phyloP scores from a whole-genome alignment of 2,888 invertebrate species.

The Drosophila leonis region DNA sequence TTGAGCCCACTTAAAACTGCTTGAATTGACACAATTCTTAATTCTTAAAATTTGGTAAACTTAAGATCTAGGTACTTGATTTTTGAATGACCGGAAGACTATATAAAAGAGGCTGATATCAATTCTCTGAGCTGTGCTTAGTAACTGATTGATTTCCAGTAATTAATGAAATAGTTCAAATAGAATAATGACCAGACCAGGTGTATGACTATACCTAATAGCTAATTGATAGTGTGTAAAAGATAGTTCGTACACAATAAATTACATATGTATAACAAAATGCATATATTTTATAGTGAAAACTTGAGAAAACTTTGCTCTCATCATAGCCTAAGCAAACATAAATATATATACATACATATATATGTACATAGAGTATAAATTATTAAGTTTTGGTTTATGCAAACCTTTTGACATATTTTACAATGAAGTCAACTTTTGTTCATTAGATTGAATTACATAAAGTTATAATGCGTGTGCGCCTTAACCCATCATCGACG shows the following conservation, averaged over 20 bases:
- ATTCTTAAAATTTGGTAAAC: no score
- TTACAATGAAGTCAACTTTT: constrained; percentile 2
- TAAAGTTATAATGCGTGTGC: not conserved
- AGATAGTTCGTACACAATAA: not conserved
- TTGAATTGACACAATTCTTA: no score
- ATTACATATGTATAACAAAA: not conserved
- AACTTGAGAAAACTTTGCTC: not conserved
- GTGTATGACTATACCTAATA: not conserved
- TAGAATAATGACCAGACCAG: not conserved
- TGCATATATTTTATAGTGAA: not conserved
- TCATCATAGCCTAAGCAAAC: not conserved
- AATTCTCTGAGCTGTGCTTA: not conserved
- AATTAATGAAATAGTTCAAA: not conserved
- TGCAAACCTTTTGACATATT: constrained; percentile 3
- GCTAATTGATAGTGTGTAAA: not conserved
- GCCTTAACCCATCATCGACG: not conserved
- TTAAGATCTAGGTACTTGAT: no score
- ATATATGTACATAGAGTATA: no score
- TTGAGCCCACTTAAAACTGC: no score
- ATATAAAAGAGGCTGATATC: no score
- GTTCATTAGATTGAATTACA: constrained; percentile 8
- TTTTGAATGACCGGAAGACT: no score
- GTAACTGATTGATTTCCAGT: not conserved
- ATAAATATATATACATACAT: not conserved
- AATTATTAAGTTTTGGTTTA: not conserved